A percentile compares a stretch with the other conserved stretches of the same genome.
These are phyloP conservation scores for Lucifuga dentata DNA, from an alignment of 2,113 vertebrate genomes.

Conservation along the genomic window DNA sequence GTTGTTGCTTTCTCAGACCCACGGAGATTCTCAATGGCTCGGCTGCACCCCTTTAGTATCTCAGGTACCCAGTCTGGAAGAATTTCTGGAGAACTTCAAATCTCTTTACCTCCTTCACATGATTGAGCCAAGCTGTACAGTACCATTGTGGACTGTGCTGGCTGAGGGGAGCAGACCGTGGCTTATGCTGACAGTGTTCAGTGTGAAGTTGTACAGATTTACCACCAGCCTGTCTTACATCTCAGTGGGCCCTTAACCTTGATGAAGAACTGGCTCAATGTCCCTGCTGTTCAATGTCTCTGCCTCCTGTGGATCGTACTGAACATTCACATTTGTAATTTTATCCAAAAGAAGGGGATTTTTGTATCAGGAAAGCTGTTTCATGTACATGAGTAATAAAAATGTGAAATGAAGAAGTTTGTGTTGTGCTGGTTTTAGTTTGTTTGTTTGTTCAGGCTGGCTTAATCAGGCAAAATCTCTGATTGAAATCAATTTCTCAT, in stretches of 20 bases:
- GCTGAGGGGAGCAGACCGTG: slow-evolving; percentile 11
- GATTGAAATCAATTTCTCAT: too few species aligned
- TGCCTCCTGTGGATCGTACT: slow-evolving; percentile 66
- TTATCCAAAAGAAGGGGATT: slow-evolving; percentile 65
- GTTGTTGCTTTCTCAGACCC: too few species aligned
- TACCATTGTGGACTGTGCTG: slow-evolving; percentile 26
- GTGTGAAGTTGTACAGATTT: slow-evolving; percentile 30
- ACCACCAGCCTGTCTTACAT: slow-evolving; percentile 55
- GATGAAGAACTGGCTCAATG: slow-evolving; percentile 47
- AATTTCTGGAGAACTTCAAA: slow-evolving; percentile 15
- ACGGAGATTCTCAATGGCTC: slow-evolving; percentile 9
- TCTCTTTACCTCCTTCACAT: slow-evolving; percentile 37
- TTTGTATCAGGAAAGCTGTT: slow-evolving; percentile 81
- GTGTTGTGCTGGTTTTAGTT: slow-evolving; percentile 6
- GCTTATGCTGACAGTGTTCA: slow-evolving; percentile 28
- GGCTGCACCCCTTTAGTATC: slow-evolving; percentile 45
- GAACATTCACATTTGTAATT: slow-evolving; percentile 70
- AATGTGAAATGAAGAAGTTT: slow-evolving; percentile 55
- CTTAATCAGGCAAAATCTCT: too few species aligned
- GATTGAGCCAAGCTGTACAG: slow-evolving; percentile 54
- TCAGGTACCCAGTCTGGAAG: slow-evolving; percentile 57
- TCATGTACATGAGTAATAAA: slow-evolving; percentile 82
- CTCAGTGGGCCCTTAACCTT: slow-evolving; percentile 44
- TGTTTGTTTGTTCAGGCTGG: neutral
- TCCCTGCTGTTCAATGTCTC: slow-evolving; percentile 54